Conservation (phyloP, 2,113 vertebrate species). For the Irena cyanogastra region DNA sequence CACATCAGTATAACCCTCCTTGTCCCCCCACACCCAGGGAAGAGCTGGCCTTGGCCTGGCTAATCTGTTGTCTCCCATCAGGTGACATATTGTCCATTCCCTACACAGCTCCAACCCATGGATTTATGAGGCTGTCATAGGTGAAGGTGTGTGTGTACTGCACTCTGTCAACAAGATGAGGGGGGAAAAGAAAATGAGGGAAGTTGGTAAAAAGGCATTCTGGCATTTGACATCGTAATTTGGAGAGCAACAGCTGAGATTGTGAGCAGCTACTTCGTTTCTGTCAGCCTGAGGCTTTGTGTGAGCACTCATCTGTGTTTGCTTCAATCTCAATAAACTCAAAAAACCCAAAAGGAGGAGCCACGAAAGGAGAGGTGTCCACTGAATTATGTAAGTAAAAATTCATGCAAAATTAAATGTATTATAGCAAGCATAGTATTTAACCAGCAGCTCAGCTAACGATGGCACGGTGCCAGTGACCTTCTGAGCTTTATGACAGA, state of each 20-base stretch:
- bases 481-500: neutral
- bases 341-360: neutral
- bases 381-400: neutral
- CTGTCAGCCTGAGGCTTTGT: neutral
- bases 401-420: neutral
- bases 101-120: neutral
- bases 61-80: accelerated
- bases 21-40: neutral
- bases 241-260: neutral
- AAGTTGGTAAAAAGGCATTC: neutral
- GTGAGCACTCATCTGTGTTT: neutral
- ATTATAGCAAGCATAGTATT: neutral
- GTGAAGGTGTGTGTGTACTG: neutral
- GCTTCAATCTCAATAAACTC: neutral
- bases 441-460: neutral
- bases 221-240: neutral
- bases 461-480: neutral
- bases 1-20: neutral
- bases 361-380: neutral
- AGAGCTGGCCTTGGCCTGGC: neutral
- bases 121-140: neutral
- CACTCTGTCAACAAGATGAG: neutral
- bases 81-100: neutral
- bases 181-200: neutral
- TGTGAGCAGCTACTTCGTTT: neutral